phyloP scores from a whole-genome alignment of 30 jellyfish, hydroid and myxozoan species.

The Rhopilema esculentum region DNA sequence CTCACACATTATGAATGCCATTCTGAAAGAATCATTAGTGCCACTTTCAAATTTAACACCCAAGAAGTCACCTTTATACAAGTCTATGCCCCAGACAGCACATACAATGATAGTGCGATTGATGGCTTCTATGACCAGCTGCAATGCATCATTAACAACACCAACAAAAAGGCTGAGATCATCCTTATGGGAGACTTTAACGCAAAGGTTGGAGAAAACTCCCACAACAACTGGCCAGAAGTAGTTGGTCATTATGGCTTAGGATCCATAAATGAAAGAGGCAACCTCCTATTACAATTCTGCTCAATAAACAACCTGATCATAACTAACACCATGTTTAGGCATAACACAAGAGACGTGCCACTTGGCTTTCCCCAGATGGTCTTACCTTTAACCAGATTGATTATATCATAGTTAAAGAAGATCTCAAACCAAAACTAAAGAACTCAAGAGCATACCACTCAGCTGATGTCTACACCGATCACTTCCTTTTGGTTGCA shows the following conservation, averaged over 20 bases:
- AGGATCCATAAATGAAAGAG: constrained; percentile 26
- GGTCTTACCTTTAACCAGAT: constrained; percentile 13
- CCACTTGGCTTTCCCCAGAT: constrained; percentile 52
- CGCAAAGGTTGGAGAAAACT: constrained; percentile 38
- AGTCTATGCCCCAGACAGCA: constrained; percentile 50
- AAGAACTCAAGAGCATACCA: constrained; percentile 29
- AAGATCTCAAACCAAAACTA: not conserved
- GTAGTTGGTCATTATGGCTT: constrained; percentile 33
- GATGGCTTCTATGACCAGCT: constrained; percentile 39
- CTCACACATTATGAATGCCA: constrained; percentile 15
- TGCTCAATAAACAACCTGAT: constrained; percentile 39
- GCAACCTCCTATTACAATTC: constrained; percentile 17
- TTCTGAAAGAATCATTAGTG: constrained; percentile 23
- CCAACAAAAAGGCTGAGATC: constrained; percentile 6
- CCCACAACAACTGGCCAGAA: constrained; percentile 42
- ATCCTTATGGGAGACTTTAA: constrained; percentile 44
- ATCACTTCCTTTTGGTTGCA: constrained; percentile 19
- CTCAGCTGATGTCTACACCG: constrained; percentile 52
- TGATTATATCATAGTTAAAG: constrained; percentile 2
- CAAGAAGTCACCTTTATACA: not conserved
- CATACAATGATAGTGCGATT: constrained; percentile 35
- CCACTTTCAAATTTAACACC: not conserved
- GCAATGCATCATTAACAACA: constrained; percentile 3
- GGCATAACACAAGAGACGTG: constrained; percentile 25
- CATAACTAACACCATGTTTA: constrained; percentile 31